Evolutionary conservation across 2,888 invertebrate genomes (phyloP).

Genomic region (Drosophila borborema): DNA sequence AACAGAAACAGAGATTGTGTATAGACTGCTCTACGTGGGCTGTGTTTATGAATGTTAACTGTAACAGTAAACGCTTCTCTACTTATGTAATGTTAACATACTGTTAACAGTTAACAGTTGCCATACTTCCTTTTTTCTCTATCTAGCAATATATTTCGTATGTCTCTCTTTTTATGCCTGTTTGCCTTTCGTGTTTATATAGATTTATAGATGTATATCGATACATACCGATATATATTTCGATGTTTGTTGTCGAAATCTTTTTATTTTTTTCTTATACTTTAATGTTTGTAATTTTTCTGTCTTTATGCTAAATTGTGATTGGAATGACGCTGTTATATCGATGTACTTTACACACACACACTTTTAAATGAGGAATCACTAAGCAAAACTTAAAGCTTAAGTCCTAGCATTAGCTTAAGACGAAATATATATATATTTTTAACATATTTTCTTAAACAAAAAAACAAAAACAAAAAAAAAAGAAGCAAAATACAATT

Average conservation of each 20-base stretch:
- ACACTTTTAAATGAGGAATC: not conserved
- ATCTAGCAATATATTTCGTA: not conserved
- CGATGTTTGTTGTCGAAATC: constrained; percentile 10
- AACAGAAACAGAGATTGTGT: not conserved
- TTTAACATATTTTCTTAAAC: constrained; percentile 6
- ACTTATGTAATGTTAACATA: constrained; percentile 16
- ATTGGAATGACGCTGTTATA: constrained; percentile 53
- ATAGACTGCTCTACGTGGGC: constrained; percentile 5
- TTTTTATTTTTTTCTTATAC: not conserved
- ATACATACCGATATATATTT: not conserved
- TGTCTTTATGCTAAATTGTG: constrained; percentile 50
- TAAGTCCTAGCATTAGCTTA: constrained; percentile 17
- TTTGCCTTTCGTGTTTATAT: constrained; percentile 17
- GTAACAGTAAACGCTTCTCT: constrained; percentile 3
- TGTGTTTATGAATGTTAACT: constrained; percentile 4
- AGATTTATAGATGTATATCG: not conserved
- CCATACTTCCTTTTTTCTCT: not conserved
- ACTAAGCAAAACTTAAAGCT: constrained; percentile 3
- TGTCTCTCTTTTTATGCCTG: constrained; percentile 10
- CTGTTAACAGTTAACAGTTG: constrained; percentile 8
- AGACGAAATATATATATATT: constrained; percentile 19
- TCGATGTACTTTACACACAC: constrained; percentile 50
- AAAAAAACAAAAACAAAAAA: not conserved
- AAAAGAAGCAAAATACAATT: not conserved
- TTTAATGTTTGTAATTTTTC: constrained; percentile 21